Base-by-base conservation (phyloP, 2,888 invertebrate species). In the Diarsia brunnea region DNA sequence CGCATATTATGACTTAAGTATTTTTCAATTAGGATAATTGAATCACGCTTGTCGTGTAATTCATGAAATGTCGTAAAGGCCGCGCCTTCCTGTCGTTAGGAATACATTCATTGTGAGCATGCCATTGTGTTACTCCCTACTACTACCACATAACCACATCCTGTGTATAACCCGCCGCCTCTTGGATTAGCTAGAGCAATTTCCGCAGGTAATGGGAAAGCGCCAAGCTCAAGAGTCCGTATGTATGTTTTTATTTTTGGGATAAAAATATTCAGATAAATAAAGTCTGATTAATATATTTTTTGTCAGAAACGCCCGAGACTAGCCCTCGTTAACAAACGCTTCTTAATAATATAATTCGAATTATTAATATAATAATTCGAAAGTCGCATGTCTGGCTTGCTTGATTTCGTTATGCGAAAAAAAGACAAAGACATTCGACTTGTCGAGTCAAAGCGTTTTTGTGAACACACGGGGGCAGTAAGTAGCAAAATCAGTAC, bases 71-170 rank as follows among this genome's bases (percentile, higher is more conserved):
- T 43, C 49, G 49, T 60, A n/a, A 49, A 1, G 21, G 58, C 47
- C 27, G 38, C 27, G 60, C 43, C 38, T 47, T 21, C 69, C 27
- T 24, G 24, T 69, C 19, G 14, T 68, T 47, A 68, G 4, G 4
- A 38, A 68, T 70, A 47, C 19, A 70, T 70, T 47, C 5, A 69
- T 70, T 24, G n/a, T 24, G 24, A 71, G 38, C 71, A 69, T 43
- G 38, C 69, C 7, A 69, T 71, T 24, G 24, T 24, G 24, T 14
- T 21, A 38, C 21, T 47, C 14, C 10, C 24, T 38, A 49, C n/a
- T 38, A 49, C 38, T 38, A 27, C 69, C n/a, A n/a, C n/a, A n/a
- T n/a, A n/a, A 43, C 69, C 49, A n/a, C 69, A 38, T 49, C 49
- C 14, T 38, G 47, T 27, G 70, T 3, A 8, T 31, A 66, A 31